phyloP scores from a whole-genome alignment of 53 echinoderm and acorn worm genomes.

The Astropecten irregularis region DNA sequence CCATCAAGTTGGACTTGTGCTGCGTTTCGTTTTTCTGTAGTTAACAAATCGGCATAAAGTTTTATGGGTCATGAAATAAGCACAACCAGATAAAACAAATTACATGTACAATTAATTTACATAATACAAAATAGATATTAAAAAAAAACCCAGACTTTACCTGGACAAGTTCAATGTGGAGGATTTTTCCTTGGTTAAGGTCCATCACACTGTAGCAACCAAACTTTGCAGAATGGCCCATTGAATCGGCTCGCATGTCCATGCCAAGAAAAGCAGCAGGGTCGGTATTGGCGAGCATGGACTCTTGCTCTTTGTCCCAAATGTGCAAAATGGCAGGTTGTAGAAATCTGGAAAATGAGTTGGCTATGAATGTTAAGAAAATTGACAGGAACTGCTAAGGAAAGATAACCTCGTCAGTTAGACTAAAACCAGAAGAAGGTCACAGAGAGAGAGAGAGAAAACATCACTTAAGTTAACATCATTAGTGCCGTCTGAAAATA shows the following conservation, averaged over 20 bases:
- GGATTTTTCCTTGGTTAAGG: not conserved
- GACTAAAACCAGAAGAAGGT: not conserved
- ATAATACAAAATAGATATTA: not conserved
- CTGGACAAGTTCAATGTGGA: constrained; percentile 29
- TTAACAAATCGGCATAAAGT: too few species aligned
- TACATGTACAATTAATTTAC: too few species aligned
- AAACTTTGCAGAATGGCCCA: constrained; percentile 12
- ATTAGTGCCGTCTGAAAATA: not conserved
- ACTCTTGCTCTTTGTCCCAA: not conserved
- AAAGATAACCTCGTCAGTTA: not conserved
- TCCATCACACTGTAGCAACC: constrained; percentile 1
- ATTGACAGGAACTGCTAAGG: not conserved
- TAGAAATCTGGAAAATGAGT: not conserved
- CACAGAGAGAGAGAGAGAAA: too few species aligned
- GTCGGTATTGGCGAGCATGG: not conserved
- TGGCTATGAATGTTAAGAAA: not conserved
- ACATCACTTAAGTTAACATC: too few species aligned
- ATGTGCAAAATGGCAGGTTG: not conserved
- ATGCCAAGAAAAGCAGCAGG: not conserved
- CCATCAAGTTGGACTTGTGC: not conserved
- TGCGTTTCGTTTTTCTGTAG: constrained; percentile 27
- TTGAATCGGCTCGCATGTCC: constrained; percentile 4
- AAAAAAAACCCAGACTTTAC: not conserved
- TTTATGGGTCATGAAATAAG: too few species aligned
- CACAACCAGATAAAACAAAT: too few species aligned